Conservation (phyloP, 2,888 invertebrate species). For the Oithona nana region DNA sequence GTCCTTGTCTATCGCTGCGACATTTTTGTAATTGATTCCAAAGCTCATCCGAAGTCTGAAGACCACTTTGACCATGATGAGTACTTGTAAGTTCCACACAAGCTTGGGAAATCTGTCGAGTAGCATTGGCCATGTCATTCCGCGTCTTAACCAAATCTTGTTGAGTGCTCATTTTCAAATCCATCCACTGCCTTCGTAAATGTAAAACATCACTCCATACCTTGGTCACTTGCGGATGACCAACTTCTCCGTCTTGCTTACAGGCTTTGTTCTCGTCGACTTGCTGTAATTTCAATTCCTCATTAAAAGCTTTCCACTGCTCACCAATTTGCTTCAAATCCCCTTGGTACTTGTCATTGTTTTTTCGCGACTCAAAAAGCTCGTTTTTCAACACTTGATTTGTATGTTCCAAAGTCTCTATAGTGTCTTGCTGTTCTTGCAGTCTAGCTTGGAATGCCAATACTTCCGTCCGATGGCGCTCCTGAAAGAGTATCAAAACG, state of each 20-base stretch:
- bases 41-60: constrained; percentile 3
- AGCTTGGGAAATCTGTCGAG: not conserved
- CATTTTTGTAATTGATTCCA: not conserved
- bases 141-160: not conserved
- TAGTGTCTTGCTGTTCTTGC: not conserved
- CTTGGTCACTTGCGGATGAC: not conserved
- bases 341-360: not conserved
- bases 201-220: not conserved
- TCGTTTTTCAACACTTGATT: too few species aligned
- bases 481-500: not conserved
- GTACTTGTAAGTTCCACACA: not conserved
- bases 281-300: too few species aligned
- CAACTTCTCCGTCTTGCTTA: too few species aligned
- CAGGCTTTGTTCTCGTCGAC: too few species aligned
- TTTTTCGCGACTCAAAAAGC: too few species aligned
- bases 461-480: not conserved
- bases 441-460: not conserved
- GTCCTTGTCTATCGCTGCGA: not conserved
- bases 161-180: constrained; percentile 3
- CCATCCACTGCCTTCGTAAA: not conserved
- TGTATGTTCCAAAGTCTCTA: not conserved
- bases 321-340: too few species aligned
- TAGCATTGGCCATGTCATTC: not conserved
- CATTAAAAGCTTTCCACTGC: too few species aligned
- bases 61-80: not conserved